phyloP scores from a whole-genome alignment of 1,140 invertebrate genomes.

The Asobara japonica region DNA sequence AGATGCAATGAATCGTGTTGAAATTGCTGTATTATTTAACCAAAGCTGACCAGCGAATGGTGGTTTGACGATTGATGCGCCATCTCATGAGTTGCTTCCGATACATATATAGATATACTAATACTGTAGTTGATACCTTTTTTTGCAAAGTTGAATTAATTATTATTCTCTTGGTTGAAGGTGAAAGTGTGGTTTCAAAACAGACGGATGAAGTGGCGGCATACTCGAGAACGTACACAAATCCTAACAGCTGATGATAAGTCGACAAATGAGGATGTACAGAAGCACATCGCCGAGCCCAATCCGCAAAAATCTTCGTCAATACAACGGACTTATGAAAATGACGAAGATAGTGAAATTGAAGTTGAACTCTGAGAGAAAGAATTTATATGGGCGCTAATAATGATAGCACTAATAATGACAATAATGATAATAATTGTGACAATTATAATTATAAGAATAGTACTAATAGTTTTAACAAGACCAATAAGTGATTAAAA shows the following conservation, averaged over 20 bases:
- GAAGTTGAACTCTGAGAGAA: conserved; percentile 57
- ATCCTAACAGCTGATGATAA: conserved; percentile 31
- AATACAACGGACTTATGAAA: conserved; percentile 39
- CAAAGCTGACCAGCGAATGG: too few relatives aligned
- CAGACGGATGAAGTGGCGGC: conserved; percentile 91
- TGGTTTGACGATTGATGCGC: too few relatives aligned
- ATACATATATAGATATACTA: background rate
- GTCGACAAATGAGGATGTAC: conserved; percentile 41
- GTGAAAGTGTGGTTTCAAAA: conserved; percentile 97
- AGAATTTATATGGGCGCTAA: too few relatives aligned
- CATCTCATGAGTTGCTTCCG: background rate
- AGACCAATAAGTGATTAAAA: too few relatives aligned
- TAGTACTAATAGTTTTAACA: too few relatives aligned
- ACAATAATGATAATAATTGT: too few relatives aligned
- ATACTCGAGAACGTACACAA: conserved; percentile 76
- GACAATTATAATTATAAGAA: too few relatives aligned
- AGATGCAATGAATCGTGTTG: too few relatives aligned
- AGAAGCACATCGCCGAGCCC: conserved; percentile 48
- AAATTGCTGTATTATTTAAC: too few relatives aligned
- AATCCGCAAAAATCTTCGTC: conserved; percentile 38
- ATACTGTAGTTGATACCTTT: background rate
- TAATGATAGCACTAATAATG: too few relatives aligned
- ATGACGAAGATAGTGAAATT: conserved; percentile 62
- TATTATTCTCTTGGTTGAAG: conserved; percentile 59
- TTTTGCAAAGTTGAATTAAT: conserved; percentile 16